These are phyloP conservation scores for Psix sp. DNA, from an alignment of 1,140 invertebrate species.

Conservation along the genomic window DNA sequence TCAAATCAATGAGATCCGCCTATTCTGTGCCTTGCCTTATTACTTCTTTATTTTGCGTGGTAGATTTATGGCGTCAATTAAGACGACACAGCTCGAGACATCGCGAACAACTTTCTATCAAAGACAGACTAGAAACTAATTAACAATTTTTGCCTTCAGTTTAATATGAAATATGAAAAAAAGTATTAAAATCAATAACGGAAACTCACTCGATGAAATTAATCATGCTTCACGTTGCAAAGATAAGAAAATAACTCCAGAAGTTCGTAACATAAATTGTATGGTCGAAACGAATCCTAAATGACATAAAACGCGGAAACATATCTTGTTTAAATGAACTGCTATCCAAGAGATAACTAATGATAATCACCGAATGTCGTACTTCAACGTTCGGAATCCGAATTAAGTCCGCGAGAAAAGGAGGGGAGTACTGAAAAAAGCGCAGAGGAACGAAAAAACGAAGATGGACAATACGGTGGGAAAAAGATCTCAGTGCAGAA, in stretches of 20 bases:
- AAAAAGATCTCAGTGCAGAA: conserved; percentile 58
- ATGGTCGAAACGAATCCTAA: not conserved
- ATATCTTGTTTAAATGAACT: conserved; percentile 18
- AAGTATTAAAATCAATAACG: conserved; percentile 55
- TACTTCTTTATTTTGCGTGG: conserved; percentile 66
- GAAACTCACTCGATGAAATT: conserved; percentile 44
- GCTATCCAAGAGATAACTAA: conserved; percentile 16
- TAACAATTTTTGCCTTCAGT: too few species aligned
- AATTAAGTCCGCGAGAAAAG: conserved; percentile 41
- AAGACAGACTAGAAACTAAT: conserved; percentile 51
- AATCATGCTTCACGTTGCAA: too few species aligned
- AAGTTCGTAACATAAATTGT: too few species aligned
- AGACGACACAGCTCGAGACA: conserved; percentile 67
- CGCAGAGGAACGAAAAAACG: conserved; percentile 39
- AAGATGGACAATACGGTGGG: conserved; percentile 60
- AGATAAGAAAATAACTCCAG: too few species aligned
- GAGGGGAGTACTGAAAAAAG: conserved; percentile 21
- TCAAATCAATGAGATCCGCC: conserved; percentile 66
- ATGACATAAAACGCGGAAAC: not conserved
- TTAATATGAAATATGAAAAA: too few species aligned
- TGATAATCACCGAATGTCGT: conserved; percentile 49
- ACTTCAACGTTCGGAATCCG: conserved; percentile 46
- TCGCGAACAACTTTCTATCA: conserved; percentile 61
- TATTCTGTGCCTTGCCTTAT: conserved; percentile 72
- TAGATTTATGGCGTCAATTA: conserved; percentile 72